Evolutionary conservation across 2,888 invertebrate genomes (phyloP).

Genomic region (Nesidiocoris tenuis): DNA sequence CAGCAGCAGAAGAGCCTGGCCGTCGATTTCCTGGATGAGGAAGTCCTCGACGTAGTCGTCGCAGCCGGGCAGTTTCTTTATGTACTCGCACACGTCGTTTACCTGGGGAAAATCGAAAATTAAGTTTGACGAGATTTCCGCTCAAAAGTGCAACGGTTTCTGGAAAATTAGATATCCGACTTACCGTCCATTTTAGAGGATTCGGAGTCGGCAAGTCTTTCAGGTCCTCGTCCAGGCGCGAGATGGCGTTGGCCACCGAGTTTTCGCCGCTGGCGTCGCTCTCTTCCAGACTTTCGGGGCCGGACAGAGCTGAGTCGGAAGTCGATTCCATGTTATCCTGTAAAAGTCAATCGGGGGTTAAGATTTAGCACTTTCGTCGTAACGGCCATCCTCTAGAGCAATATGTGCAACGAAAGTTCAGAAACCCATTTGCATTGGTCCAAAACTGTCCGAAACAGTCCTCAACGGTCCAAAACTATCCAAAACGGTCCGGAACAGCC

Average conservation of each 20-base stretch:
- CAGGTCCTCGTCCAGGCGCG: conserved; percentile 24
- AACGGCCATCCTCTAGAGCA: too few species aligned
- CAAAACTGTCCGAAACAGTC: too few species aligned
- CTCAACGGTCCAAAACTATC: too few species aligned
- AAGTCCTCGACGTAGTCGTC: conserved; percentile 93
- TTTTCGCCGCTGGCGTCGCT: conserved; percentile 31
- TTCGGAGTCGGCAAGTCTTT: conserved; percentile 56
- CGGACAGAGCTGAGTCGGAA: conserved; percentile 54
- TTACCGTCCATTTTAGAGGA: conserved; percentile 67
- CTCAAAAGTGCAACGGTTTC: background rate
- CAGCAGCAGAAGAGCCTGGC: conserved; percentile 86
- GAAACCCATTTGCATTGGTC: too few species aligned
- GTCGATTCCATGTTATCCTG: conserved; percentile 51
- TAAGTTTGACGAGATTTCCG: too few species aligned
- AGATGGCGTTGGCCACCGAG: conserved; percentile 27
- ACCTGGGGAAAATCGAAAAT: too few species aligned
- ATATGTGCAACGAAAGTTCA: too few species aligned
- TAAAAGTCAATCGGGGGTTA: too few species aligned
- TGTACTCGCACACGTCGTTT: conserved; percentile 59
- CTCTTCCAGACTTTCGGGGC: conserved; percentile 54
- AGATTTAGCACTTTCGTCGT: too few species aligned
- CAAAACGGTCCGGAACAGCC: too few species aligned
- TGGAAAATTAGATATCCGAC: too few species aligned
- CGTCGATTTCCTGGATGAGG: conserved; percentile 92
- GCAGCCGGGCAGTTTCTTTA: conserved; percentile 85